These are phyloP conservation scores for Brachyhypopomus occidentalis DNA, from an alignment of 2,113 vertebrate species.

Conservation along the genomic window DNA sequence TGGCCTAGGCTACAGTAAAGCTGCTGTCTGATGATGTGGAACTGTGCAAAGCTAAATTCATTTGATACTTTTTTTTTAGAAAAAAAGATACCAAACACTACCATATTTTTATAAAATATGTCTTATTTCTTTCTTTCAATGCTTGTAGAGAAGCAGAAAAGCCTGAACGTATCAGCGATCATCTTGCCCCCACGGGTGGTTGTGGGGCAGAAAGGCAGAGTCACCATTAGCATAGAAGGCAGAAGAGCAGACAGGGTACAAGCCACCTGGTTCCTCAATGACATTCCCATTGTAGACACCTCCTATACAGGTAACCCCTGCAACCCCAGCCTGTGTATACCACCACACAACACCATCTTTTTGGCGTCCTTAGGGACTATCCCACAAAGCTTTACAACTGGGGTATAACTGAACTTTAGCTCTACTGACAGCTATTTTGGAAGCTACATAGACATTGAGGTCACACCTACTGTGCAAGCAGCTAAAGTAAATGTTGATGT, in stretches of 20 bases:
- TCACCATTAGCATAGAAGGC: constrained; percentile 75
- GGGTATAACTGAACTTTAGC: too few species aligned
- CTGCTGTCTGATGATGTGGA: too few species aligned
- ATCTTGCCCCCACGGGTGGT: constrained; percentile 73
- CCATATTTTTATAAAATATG: background rate
- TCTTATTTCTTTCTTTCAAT: background rate
- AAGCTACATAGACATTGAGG: too few species aligned
- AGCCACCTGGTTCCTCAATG: constrained; percentile 74
- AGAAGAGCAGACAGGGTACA: constrained; percentile 72
- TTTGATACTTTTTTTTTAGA: too few species aligned
- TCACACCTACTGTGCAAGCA: too few species aligned
- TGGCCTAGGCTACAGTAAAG: too few species aligned
- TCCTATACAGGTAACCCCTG: constrained; percentile 62
- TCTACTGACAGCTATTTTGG: too few species aligned
- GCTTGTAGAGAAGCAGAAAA: constrained; percentile 74
- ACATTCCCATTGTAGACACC: constrained; percentile 70
- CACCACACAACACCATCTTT: too few species aligned
- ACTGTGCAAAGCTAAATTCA: too few species aligned
- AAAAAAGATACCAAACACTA: background rate
- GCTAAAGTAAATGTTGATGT: too few species aligned
- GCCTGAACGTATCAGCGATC: constrained; percentile 71
- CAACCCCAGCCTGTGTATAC: background rate
- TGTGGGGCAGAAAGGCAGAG: constrained; percentile 73
- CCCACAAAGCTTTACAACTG: too few species aligned
- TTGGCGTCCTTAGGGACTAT: too few species aligned